Evolutionary conservation across 2,888 invertebrate species (phyloP).

Genomic region (Eueremaeus valkanovi): DNA sequence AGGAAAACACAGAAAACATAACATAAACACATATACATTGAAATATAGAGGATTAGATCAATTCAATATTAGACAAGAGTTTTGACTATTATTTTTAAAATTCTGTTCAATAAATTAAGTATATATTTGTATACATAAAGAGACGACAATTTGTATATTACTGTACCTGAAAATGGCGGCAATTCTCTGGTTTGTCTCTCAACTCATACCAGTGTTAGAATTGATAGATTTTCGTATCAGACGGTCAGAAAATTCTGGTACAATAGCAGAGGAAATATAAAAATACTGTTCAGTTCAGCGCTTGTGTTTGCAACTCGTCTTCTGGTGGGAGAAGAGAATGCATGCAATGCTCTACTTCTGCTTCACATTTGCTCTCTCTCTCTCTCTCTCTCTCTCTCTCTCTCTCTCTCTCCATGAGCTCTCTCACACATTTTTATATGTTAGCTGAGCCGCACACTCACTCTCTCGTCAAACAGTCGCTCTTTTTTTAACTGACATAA

Average conservation of each 20-base stretch:
- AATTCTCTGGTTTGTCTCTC: neutral
- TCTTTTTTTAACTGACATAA: conserved; percentile 25
- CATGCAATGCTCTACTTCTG: neutral
- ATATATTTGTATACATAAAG: too few relatives aligned
- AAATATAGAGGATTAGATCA: neutral
- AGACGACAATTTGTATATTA: conserved; percentile 5
- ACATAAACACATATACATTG: neutral
- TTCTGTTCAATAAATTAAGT: too few relatives aligned
- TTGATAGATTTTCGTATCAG: neutral
- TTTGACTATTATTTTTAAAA: too few relatives aligned
- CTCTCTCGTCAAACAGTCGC: conserved; percentile 29
- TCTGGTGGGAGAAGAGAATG: neutral
- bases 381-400: conserved; percentile 30
- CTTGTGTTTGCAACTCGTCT: neutral
- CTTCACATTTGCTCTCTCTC: neutral
- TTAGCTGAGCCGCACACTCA: conserved; percentile 15
- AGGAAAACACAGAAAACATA: neutral
- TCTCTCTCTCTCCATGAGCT: neutral
- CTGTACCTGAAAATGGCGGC: conserved; percentile 23
- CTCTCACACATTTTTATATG: neutral
- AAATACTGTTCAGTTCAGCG: neutral
- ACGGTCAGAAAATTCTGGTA: neutral
- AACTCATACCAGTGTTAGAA: neutral
- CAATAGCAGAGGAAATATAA: neutral
- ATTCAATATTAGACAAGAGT: too few relatives aligned